Evolutionary conservation across 2,113 vertebrate species (phyloP).

Genomic region (Otis tarda): DNA sequence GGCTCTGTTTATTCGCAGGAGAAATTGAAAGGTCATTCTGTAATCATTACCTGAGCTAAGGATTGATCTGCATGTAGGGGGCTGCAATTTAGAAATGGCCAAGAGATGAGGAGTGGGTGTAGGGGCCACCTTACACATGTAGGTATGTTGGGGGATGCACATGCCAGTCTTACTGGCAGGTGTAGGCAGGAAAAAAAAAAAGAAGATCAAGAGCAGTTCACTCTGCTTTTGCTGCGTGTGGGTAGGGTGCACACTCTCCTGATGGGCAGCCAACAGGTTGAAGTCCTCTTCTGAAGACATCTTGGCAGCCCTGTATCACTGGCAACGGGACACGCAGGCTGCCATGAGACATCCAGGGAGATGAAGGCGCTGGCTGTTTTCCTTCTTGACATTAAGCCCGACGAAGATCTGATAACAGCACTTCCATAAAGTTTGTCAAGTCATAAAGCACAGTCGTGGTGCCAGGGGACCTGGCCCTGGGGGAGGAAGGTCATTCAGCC

Average conservation of each 20-base stretch:
- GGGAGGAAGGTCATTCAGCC: not conserved
- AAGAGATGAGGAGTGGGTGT: not conserved
- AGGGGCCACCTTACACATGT: not conserved
- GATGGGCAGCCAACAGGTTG: not conserved
- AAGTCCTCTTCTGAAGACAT: conserved; percentile 25
- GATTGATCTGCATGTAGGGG: not conserved
- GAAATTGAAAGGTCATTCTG: not conserved
- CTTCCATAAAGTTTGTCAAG: not conserved
- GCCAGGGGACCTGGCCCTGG: not conserved
- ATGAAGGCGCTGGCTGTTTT: not conserved
- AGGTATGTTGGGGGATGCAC: accelerated
- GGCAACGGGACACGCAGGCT: not conserved
- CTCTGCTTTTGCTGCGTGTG: not conserved
- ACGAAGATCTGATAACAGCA: not conserved
- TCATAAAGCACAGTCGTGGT: not conserved
- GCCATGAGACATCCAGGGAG: not conserved
- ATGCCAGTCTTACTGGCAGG: not conserved
- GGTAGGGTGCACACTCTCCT: not conserved
- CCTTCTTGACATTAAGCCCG: not conserved
- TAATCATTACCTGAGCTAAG: not conserved
- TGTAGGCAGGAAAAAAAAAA: not conserved
- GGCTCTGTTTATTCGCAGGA: not conserved
- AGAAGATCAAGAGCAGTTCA: not conserved
- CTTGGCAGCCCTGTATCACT: not conserved
- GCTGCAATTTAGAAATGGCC: not conserved